A percentile compares a stretch with the other conserved stretches of the same genome.
Conservation (phyloP, 2,797 vertebrate genomes). For the Anomalospiza imberbis region DNA sequence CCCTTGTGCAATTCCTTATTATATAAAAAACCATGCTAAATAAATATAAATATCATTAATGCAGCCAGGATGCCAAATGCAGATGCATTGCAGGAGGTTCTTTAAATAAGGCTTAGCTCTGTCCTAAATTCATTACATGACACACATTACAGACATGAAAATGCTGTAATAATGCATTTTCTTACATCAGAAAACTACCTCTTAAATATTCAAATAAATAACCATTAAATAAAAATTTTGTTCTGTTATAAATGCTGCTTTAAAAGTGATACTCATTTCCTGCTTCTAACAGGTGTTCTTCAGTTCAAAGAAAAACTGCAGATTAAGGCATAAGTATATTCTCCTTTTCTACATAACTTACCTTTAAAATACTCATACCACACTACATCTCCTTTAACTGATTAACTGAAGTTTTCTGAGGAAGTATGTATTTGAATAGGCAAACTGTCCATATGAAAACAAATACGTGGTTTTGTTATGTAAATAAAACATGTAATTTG, state of each 20-base stretch:
- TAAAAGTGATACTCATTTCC: neutral
- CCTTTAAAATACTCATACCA: neutral
- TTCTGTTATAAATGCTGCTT: neutral
- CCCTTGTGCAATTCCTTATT: neutral
- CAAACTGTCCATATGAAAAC: neutral
- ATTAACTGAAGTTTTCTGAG: neutral
- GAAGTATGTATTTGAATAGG: neutral
- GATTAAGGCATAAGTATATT: neutral
- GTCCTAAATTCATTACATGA: neutral
- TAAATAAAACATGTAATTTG: neutral
- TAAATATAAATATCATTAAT: neutral
- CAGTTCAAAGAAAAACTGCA: neutral
- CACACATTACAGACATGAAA: neutral
- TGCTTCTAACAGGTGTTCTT: neutral
- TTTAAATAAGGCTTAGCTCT: neutral
- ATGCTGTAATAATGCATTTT: neutral
- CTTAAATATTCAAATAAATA: constrained; percentile 5
- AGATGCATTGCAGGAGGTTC: neutral
- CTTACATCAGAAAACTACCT: neutral
- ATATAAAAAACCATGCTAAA: neutral
- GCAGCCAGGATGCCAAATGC: neutral
- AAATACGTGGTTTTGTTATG: neutral
- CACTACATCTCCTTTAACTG: neutral
- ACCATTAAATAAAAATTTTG: neutral
- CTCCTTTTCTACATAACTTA: neutral